Percentiles rank a stretch among this genome's conserved stretches.
phyloP scores from a whole-genome alignment of 2,797 vertebrate genomes.

The Lepilemur ruficaudatus region DNA sequence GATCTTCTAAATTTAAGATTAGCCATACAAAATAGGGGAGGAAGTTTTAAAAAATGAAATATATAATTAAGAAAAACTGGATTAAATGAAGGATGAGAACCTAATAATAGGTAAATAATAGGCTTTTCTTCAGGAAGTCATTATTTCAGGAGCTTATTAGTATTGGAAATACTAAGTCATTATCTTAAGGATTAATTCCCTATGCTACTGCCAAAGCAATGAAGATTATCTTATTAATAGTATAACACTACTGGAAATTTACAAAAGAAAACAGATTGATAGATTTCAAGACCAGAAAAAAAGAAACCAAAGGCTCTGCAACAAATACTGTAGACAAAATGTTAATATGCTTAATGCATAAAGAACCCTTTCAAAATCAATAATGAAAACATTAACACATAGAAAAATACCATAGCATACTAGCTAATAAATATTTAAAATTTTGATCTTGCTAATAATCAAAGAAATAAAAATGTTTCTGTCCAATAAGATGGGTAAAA shows the following conservation, averaged over 20 bases:
- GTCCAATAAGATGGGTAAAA: not conserved
- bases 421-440: slow-evolving; percentile 33
- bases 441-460: slow-evolving; percentile 5
- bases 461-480: slow-evolving; percentile 26
- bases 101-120: slow-evolving; percentile 44
- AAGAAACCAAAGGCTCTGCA: not conserved
- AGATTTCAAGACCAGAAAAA: not conserved
- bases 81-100: slow-evolving; percentile 28
- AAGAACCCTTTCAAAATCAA: slow-evolving; percentile 33
- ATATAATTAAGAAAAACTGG: not conserved
- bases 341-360: not conserved
- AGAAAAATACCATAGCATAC: not conserved
- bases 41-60: slow-evolving; percentile 31
- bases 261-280: slow-evolving; percentile 30
- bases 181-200: slow-evolving; percentile 56
- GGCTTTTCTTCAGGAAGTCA: slow-evolving; percentile 50
- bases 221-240: slow-evolving; percentile 22
- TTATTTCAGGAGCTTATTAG: slow-evolving; percentile 55
- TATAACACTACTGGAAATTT: slow-evolving; percentile 57
- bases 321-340: not conserved
- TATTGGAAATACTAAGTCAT: slow-evolving; percentile 21
- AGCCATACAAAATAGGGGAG: slow-evolving; percentile 18
- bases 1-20: slow-evolving; percentile 37
- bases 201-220: slow-evolving; percentile 36
- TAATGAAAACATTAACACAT: slow-evolving; percentile 36